phyloP scores from a whole-genome alignment of 2,888 invertebrate genomes.

The Cryptocheilus praepositus region DNA sequence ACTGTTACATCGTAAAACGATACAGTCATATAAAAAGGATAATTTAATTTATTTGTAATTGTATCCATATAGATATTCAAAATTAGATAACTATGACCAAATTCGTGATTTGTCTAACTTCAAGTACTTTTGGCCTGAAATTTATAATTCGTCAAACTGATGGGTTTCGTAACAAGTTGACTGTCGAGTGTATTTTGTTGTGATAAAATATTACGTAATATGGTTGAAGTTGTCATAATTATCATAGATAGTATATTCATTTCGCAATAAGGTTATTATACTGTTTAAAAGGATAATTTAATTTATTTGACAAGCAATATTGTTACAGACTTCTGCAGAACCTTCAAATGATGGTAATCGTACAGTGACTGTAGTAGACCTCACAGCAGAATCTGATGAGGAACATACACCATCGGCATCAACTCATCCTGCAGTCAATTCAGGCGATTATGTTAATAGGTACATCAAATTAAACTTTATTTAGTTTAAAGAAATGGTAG shows the following conservation, averaged over 20 bases:
- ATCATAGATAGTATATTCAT: too few relatives aligned
- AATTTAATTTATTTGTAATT: conserved; percentile 6
- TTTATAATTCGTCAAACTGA: too few relatives aligned
- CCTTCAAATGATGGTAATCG: conserved; percentile 62
- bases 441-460: conserved; percentile 56
- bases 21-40: background rate
- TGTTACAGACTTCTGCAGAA: conserved; percentile 45
- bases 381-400: conserved; percentile 79
- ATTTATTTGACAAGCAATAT: conserved; percentile 4
- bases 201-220: too few relatives aligned
- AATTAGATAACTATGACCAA: too few relatives aligned
- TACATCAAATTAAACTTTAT: conserved; percentile 26
- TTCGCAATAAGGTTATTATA: conserved; percentile 57
- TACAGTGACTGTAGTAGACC: conserved; percentile 77
- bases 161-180: too few relatives aligned
- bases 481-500: conserved; percentile 4
- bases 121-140: too few relatives aligned
- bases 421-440: conserved; percentile 47
- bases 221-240: too few relatives aligned
- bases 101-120: too few relatives aligned
- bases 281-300: background rate
- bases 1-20: background rate
- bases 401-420: conserved; percentile 67
- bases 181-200: too few relatives aligned
- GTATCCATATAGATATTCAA: too few relatives aligned